phyloP scores from a whole-genome alignment of 2,888 invertebrate genomes.

The Luperina nickerlii region DNA sequence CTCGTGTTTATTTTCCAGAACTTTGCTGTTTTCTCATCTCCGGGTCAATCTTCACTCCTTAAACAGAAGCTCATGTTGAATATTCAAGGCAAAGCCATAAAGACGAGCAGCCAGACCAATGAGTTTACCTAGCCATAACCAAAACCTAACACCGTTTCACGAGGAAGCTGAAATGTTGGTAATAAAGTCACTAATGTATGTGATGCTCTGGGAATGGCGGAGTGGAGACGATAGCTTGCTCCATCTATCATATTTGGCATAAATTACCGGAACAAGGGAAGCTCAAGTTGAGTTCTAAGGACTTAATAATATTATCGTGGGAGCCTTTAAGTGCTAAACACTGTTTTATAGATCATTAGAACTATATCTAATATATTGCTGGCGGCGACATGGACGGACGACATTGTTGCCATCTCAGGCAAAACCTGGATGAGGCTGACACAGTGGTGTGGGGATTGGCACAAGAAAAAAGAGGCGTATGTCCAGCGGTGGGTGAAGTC shows the following conservation, averaged over 20 bases:
- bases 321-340: constrained; percentile 36
- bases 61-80: constrained; percentile 1
- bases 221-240: constrained; percentile 32
- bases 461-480: background rate
- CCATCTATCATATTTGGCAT: constrained; percentile 53
- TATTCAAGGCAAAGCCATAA: constrained; percentile 4
- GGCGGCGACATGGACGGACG: background rate
- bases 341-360: constrained; percentile 28
- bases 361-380: background rate
- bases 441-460: background rate
- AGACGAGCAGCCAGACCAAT: constrained; percentile 7
- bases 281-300: constrained; percentile 36
- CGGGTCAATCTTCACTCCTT: constrained; percentile 10
- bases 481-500: background rate
- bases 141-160: constrained; percentile 29
- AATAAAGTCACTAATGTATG: constrained; percentile 57
- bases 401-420: background rate
- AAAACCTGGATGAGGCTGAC: background rate
- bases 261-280: constrained; percentile 37
- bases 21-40: constrained; percentile 12
- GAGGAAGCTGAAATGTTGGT: constrained; percentile 35
- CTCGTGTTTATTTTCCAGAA: background rate
- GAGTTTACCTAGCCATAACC: constrained; percentile 36
- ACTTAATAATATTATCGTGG: constrained; percentile 29
- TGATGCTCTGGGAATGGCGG: constrained; percentile 26